Percentiles rank a stretch among this genome's conserved stretches.
Evolutionary conservation across 2,888 invertebrate genomes (phyloP).

Genomic region (Dolichomitus sp.): DNA sequence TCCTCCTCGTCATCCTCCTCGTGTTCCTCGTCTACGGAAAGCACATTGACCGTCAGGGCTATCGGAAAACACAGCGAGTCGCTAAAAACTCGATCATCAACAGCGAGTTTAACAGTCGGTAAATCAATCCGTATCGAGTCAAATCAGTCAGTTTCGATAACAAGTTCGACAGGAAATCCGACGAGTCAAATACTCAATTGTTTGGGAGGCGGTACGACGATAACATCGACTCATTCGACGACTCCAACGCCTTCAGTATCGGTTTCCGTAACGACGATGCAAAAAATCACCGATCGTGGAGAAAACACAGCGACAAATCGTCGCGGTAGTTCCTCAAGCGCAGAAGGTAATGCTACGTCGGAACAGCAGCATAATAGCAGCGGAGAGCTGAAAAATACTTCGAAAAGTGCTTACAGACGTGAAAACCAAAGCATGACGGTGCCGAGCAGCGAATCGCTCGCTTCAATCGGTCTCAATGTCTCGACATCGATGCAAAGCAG

Average conservation of each 20-base stretch:
- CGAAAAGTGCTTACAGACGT: constrained; percentile 58
- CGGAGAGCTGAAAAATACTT: constrained; percentile 46
- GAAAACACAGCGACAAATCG: constrained; percentile 34
- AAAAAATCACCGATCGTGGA: not conserved
- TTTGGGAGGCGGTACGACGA: constrained; percentile 58
- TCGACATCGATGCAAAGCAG: constrained; percentile 72
- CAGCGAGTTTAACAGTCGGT: constrained; percentile 5
- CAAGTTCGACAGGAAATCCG: constrained; percentile 40
- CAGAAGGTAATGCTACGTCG: not conserved
- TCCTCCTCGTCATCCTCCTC: constrained; percentile 46
- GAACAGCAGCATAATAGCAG: constrained; percentile 13
- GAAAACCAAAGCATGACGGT: constrained; percentile 53
- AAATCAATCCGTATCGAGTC: constrained; percentile 51
- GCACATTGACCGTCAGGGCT: constrained; percentile 27
- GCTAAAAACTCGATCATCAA: constrained; percentile 29
- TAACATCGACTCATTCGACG: constrained; percentile 46
- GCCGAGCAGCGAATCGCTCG: constrained; percentile 72
- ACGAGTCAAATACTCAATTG: constrained; percentile 64
- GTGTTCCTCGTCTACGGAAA: constrained; percentile 47
- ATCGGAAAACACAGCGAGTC: constrained; percentile 42
- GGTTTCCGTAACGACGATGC: constrained; percentile 55
- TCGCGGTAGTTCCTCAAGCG: not conserved
- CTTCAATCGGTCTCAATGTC: constrained; percentile 75
- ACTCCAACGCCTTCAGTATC: constrained; percentile 57
- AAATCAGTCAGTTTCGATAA: constrained; percentile 36